Evolutionary conservation across 2,888 invertebrate species (phyloP).

Genomic region (Helobdella robusta): DNA sequence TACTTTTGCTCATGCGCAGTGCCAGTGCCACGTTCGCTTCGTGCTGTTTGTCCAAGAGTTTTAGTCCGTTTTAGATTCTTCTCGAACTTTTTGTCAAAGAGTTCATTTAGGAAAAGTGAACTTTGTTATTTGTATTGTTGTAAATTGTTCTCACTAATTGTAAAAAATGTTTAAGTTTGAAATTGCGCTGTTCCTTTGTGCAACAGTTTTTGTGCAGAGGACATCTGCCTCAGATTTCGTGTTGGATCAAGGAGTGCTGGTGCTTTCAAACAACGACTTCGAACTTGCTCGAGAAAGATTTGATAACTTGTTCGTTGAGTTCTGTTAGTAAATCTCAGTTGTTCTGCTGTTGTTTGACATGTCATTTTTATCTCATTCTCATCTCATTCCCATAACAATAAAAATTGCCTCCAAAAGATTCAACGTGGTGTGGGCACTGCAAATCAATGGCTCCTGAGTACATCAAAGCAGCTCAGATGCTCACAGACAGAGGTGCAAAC

Average conservation of each 20-base stretch:
- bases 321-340: slow-evolving; percentile 71
- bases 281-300: slow-evolving; percentile 66
- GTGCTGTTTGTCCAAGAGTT: no score
- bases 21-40: no score
- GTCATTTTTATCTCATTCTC: not conserved
- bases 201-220: no score
- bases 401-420: slow-evolving; percentile 60
- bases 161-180: no score
- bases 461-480: slow-evolving; percentile 77
- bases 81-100: no score
- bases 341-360: not conserved
- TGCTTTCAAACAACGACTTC: slow-evolving; percentile 75
- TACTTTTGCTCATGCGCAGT: no score
- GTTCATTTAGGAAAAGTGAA: no score
- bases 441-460: slow-evolving; percentile 92
- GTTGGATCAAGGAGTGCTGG: slow-evolving; percentile 74
- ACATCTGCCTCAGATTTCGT: no score
- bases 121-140: no score
- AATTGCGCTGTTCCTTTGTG: no score
- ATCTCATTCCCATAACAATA: not conserved
- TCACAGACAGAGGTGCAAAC: slow-evolving; percentile 68
- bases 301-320: slow-evolving; percentile 84
- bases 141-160: no score
- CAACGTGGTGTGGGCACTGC: slow-evolving; percentile 99
- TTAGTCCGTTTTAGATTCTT: no score